Evolutionary conservation across 1,140 invertebrate species (phyloP).

Genomic region (Ctenoplectra terminalis): DNA sequence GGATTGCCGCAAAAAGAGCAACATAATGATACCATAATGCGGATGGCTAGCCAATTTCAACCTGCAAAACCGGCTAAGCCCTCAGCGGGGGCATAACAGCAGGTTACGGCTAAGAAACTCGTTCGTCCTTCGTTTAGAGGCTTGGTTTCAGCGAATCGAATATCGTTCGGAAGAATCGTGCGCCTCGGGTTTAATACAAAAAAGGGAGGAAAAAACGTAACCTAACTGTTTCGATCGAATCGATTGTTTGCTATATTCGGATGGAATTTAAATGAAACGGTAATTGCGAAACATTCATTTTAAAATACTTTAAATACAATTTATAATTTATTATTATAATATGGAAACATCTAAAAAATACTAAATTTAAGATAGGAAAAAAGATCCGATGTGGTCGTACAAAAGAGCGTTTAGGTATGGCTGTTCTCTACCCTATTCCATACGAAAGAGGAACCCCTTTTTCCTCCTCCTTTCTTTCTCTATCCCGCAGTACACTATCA

Average conservation of each 20-base stretch:
- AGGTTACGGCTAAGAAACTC: constrained; percentile 66
- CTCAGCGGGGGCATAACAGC: constrained; percentile 56
- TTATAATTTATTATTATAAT: neutral
- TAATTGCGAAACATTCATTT: neutral
- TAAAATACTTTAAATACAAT: neutral
- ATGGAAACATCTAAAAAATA: neutral
- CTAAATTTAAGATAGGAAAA: neutral
- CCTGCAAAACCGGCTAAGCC: constrained; percentile 71
- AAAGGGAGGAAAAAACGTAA: neutral
- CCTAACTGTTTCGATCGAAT: neutral
- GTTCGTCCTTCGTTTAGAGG: constrained; percentile 66
- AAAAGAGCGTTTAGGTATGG: neutral
- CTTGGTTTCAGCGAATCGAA: constrained; percentile 49
- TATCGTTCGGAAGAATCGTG: constrained; percentile 10
- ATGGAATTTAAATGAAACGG: too few relatives aligned
- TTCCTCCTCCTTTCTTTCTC: neutral
- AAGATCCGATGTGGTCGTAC: neutral
- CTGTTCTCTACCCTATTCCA: neutral
- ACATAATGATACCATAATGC: constrained; percentile 55
- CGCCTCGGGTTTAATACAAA: neutral
- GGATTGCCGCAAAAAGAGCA: constrained; percentile 55
- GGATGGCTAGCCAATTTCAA: constrained; percentile 64
- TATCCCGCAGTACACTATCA: neutral
- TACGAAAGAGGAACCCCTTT: neutral
- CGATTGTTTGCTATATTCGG: neutral